phyloP scores from a whole-genome alignment of 1,140 invertebrate species.

The Drosophila ohnishii region DNA sequence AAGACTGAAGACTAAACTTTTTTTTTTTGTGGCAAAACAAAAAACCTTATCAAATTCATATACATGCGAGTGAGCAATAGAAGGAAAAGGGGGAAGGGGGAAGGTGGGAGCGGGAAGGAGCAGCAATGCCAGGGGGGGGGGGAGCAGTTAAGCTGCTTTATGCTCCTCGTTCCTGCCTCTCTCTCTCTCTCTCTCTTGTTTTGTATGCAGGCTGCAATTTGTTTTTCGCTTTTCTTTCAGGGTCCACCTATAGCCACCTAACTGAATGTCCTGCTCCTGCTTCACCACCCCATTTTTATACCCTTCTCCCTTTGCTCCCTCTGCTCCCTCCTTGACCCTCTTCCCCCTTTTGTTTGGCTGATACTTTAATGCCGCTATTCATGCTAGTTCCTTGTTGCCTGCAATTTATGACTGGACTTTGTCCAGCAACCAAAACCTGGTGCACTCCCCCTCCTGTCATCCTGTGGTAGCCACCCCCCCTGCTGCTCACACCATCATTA shows the following conservation, averaged over 20 bases:
- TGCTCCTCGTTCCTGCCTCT: not conserved
- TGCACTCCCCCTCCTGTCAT: not conserved
- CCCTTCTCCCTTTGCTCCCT: not conserved
- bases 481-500: not conserved
- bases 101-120: not conserved
- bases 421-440: conserved; percentile 19
- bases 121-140: not conserved
- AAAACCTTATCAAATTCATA: conserved; percentile 70
- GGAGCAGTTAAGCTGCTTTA: conserved; percentile 50
- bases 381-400: conserved; percentile 50
- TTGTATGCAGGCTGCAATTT: conserved; percentile 71
- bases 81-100: conserved; percentile 3
- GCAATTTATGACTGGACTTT: conserved; percentile 63
- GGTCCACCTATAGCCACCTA: conserved; percentile 5
- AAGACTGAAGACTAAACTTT: conserved; percentile 17
- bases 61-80: conserved; percentile 35
- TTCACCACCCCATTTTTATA: not conserved
- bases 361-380: conserved; percentile 75
- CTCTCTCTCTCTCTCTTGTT: conserved; percentile 13
- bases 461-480: not conserved
- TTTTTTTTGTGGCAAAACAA: conserved; percentile 42
- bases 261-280: not conserved
- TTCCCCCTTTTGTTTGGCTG: conserved; percentile 36
- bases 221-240: conserved; percentile 43
- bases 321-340: not conserved